phyloP scores from a whole-genome alignment of 2,888 invertebrate genomes.

The Periphyllus acericola region DNA sequence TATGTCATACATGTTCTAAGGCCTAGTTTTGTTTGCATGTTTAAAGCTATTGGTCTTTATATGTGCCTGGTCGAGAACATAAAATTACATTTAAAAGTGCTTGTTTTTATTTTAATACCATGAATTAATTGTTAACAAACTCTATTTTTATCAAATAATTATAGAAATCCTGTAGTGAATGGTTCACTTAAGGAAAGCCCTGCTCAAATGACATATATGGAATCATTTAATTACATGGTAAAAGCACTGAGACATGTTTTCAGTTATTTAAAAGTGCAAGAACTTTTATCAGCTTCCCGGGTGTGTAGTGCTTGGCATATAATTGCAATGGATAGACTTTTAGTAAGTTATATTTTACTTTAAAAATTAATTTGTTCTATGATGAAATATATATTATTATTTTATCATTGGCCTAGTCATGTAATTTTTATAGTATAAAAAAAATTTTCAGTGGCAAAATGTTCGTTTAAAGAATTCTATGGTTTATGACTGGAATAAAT shows the following conservation, averaged over 20 bases:
- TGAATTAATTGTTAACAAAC: not conserved
- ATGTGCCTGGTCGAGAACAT: constrained; percentile 61
- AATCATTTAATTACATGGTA: constrained; percentile 54
- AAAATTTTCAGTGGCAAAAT: constrained; percentile 74
- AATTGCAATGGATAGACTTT: constrained; percentile 76
- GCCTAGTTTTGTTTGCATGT: constrained; percentile 48
- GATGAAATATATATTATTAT: too few species aligned
- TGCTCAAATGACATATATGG: not conserved
- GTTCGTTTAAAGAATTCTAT: constrained; percentile 87
- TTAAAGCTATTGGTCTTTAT: constrained; percentile 54
- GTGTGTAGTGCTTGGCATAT: constrained; percentile 83
- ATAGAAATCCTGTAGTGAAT: constrained; percentile 39
- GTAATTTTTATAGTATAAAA: not conserved
- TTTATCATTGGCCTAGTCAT: too few species aligned
- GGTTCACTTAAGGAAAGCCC: constrained; percentile 17
- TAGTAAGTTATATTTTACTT: constrained; percentile 67
- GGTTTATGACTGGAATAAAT: constrained; percentile 81
- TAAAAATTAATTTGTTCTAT: too few species aligned
- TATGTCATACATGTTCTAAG: constrained; percentile 38
- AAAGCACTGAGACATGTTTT: constrained; percentile 73
- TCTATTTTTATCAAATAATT: constrained; percentile 17
- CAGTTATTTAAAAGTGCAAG: constrained; percentile 83
- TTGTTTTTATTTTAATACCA: not conserved
- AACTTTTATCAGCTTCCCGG: constrained; percentile 79
- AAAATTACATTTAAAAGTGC: not conserved